Conservation (phyloP, 2,888 invertebrate species). For the Pachliopta kotzebuea region DNA sequence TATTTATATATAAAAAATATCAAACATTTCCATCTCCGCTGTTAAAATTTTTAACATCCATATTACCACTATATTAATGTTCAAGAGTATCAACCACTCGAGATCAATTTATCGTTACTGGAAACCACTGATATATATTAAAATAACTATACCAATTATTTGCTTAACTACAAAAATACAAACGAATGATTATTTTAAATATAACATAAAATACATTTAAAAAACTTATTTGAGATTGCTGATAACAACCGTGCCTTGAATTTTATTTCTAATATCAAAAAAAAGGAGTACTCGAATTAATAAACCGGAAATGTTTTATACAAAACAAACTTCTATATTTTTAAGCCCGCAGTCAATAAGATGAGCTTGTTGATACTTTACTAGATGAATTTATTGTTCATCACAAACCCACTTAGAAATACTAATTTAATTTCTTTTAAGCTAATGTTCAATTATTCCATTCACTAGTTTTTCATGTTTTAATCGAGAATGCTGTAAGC, state of each 20-base stretch:
- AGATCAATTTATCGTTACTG: slow-evolving; percentile 10
- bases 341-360: background rate
- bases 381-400: slow-evolving; percentile 18
- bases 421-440: background rate
- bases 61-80: background rate
- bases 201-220: background rate
- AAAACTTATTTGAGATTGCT: slow-evolving; percentile 1
- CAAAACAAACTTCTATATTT: too few species aligned
- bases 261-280: background rate
- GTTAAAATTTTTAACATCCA: background rate
- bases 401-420: slow-evolving; percentile 8
- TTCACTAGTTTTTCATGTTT: too few species aligned
- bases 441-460: background rate
- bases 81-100: slow-evolving; percentile 8
- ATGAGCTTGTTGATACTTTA: background rate
- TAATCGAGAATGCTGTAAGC: too few species aligned
- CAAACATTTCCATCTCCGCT: background rate
- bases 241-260: background rate
- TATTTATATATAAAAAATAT: background rate
- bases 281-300: too few species aligned
- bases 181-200: slow-evolving; percentile 6
- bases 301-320: too few species aligned
- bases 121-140: background rate
- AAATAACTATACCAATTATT: slow-evolving; percentile 2
- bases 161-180: slow-evolving; percentile 9